Conservation (phyloP, 2,888 invertebrate species). For the Thera obeliscata region DNA sequence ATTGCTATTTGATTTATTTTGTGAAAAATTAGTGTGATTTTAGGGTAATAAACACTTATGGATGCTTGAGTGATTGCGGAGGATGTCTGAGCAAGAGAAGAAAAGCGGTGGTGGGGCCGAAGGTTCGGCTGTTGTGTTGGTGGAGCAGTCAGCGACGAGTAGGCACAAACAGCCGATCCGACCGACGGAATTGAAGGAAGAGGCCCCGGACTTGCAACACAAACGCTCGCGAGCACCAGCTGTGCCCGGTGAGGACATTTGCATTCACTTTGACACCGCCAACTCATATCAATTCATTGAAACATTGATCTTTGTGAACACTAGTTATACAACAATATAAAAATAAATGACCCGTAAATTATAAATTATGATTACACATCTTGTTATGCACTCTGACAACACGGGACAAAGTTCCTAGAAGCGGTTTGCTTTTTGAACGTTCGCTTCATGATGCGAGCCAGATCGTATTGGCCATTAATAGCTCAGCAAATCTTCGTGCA, state of each 20-base stretch:
- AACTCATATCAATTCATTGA: neutral
- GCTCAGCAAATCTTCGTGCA: too few relatives aligned
- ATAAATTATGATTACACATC: too few relatives aligned
- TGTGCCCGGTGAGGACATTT: constrained; percentile 54
- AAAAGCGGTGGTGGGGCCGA: constrained; percentile 49
- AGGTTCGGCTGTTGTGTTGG: constrained; percentile 55
- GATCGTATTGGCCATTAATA: too few relatives aligned
- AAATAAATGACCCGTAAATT: too few relatives aligned
- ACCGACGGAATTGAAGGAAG: constrained; percentile 59
- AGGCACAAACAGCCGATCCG: constrained; percentile 58
- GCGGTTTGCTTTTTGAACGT: too few relatives aligned
- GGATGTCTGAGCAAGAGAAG: constrained; percentile 73
- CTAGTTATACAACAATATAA: neutral
- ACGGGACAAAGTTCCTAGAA: too few relatives aligned
- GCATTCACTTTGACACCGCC: neutral
- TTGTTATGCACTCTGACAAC: too few relatives aligned
- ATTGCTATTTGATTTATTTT: constrained; percentile 58
- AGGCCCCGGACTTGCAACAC: constrained; percentile 54
- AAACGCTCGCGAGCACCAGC: constrained; percentile 66
- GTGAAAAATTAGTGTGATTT: constrained; percentile 61
- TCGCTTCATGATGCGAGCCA: too few relatives aligned
- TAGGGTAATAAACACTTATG: constrained; percentile 58
- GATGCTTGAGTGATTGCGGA: constrained; percentile 59
- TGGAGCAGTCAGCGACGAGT: constrained; percentile 58
- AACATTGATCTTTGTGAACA: constrained; percentile 9